Evolutionary conservation across 2,113 vertebrate species (phyloP).

Genomic region (Tupaia chinensis): DNA sequence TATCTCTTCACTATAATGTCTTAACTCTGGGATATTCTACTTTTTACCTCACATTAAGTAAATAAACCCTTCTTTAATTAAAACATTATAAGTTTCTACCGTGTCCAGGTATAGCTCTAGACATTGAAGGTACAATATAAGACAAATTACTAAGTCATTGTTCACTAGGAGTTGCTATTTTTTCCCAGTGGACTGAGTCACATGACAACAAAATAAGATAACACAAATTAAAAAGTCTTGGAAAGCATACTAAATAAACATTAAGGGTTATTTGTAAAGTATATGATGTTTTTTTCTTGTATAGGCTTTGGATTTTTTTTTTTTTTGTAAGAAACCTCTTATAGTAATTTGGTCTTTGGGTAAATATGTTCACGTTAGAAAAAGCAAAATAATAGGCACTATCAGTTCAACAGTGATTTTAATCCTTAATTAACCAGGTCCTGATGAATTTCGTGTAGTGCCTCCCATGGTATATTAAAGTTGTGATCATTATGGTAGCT

Average conservation of each 20-base stretch:
- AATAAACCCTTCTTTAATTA: not conserved
- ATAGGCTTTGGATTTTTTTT: not conserved
- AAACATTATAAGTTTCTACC: not conserved
- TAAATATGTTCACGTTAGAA: not conserved
- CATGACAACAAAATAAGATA: not conserved
- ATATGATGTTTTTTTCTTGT: not conserved
- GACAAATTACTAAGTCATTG: not conserved
- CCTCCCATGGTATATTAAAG: not conserved
- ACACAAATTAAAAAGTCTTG: conserved; percentile 1
- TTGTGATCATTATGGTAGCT: not conserved
- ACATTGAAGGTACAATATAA: not conserved
- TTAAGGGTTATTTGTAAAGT: not conserved
- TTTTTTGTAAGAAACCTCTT: not conserved
- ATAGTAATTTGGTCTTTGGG: not conserved
- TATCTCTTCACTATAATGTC: conserved; percentile 4
- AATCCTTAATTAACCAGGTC: not conserved
- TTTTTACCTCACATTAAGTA: not conserved
- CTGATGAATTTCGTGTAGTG: not conserved
- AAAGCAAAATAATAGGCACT: not conserved
- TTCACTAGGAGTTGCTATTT: not conserved
- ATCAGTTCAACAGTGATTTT: not conserved
- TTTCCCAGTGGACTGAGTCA: not conserved
- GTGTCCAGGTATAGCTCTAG: not conserved
- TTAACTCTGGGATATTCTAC: not conserved
- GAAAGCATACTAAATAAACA: not conserved